Base-by-base conservation (phyloP, 1,140 invertebrate species). In the Dendroctonus valens region DNA sequence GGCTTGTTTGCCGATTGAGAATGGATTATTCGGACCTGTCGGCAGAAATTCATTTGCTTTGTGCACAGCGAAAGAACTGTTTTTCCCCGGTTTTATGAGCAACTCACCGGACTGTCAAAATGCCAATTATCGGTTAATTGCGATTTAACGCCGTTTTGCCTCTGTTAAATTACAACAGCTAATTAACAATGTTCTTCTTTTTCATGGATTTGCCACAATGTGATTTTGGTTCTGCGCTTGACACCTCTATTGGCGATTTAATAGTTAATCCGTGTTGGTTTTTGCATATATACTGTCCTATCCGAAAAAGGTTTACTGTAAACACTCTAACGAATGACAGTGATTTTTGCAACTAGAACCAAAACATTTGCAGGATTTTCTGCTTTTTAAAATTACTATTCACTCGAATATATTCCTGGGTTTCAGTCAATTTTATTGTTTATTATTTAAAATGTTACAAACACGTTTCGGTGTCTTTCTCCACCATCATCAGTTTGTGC, bases 1-100 rank as follows among this genome's bases (percentile, higher is more conserved):
- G 73, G 63, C 68, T 70, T 75, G 74, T 75, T 75, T 75, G 71
- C 70, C 73, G 69, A 75, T 69, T 69, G 67, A 70, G 69, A 73
- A 71, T 68, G 72, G 74, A 75, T 75, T 75, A 75, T 75, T 75
- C 74, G 72, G 73, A 75, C 71, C 72, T 75, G 73, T 75, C 74
- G 71, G 67, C 69, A 62, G 64, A 70, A 70, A 70, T 70, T 70
- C 69, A 67, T 70, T 70, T 70, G 69, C 72, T 69, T 67, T 65
- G 65, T 70, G 60, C 42, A 66, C 50, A 53, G 41, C 50, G 65
- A 70, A 70, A 70, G 65, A 69, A 70, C 69, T 67, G 59, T 70
- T 70, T 70, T 53, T 67, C 51, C 65, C 68, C 63, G 53, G 69
- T 69, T 72, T 72, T 72, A 72, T 72, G 68, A 60, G 49, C 59